Base-by-base conservation (phyloP, 1,140 invertebrate species). In the Drosophila littoralis region DNA sequence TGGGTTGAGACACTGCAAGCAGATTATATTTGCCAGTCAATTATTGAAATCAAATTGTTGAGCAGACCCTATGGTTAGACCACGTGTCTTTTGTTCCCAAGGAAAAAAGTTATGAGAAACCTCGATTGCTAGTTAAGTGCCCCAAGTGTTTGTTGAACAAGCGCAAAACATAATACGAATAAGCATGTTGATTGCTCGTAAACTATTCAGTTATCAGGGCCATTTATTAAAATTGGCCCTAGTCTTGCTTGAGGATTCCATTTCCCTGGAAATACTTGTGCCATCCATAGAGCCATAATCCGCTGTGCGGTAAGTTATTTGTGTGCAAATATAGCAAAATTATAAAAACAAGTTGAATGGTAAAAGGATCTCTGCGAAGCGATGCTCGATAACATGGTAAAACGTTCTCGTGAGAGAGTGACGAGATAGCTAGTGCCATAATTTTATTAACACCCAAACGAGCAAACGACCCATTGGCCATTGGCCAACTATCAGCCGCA, bases 261-360 rank as follows among this genome's bases (percentile, higher is more conserved):
- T 51, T 65, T 72, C 48, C 59, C 76, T 68, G 52, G 57, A 36
- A 59, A 75, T 82, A 63, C 86, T 84, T 85, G 85, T 85, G 83
- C 22, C 64, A 64, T 9, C 36, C 65, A 64, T 54, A 68, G 60
- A 68, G 50, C 70, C 76, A 76, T 86, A 73, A 85, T 84, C 79
- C 45, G 64, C 52, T 43, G 64, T 66, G 68, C 74, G 45, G 63
- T 69, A 72, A 85, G 75, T 86, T 88, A 88, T 82, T 77, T 79
- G 79, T 73, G 75, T 46, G 79, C 83, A 75, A 88, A 82, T 86
- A 88, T 85, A 85, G 88, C 82, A 86, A 86, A 86, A 86, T 88
- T 88, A 82, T 86, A 75, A 86, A 88, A 82, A 76, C 79, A 67
- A 68, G 75, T 66, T 58, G 60, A 54, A 57, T 78, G 77, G 79